Conservation (phyloP, 2,888 invertebrate species). For the Acronicta aceris region DNA sequence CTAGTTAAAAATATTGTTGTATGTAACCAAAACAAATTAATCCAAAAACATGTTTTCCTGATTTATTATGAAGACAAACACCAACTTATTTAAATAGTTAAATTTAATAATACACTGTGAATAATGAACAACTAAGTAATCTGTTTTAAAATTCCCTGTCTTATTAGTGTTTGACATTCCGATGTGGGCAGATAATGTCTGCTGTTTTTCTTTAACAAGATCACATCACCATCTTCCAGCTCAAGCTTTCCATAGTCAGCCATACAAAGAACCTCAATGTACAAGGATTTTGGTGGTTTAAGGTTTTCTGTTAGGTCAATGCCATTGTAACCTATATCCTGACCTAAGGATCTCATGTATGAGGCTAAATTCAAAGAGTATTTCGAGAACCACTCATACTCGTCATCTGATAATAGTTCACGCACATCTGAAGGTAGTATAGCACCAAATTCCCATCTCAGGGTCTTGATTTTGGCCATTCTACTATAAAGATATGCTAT, state of each 20-base stretch:
- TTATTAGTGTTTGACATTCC: conserved; percentile 96
- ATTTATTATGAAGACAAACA: too few relatives aligned
- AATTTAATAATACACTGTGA: not conserved
- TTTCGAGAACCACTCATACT: conserved; percentile 96
- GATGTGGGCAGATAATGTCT: conserved; percentile 96
- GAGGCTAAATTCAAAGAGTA: conserved; percentile 95
- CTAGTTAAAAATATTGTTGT: too few relatives aligned
- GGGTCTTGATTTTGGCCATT: conserved; percentile 93
- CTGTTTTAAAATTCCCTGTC: conserved; percentile 96
- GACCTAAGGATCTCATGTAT: conserved; percentile 97
- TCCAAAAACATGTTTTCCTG: too few relatives aligned
- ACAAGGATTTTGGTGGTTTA: conserved; percentile 97
- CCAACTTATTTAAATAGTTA: not conserved
- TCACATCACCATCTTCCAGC: conserved; percentile 97
- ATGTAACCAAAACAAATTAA: conserved; percentile 5
- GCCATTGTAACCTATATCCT: conserved; percentile 91
- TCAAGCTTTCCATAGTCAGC: conserved; percentile 98
- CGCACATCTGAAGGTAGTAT: conserved; percentile 96
- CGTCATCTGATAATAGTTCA: conserved; percentile 93
- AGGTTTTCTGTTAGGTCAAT: conserved; percentile 96
- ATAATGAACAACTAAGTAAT: conserved; percentile 73
- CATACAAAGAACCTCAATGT: conserved; percentile 97
- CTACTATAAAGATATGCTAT: conserved; percentile 95
- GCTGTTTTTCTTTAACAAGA: conserved; percentile 96
- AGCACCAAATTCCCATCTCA: conserved; percentile 98